Percentiles rank a stretch among this genome's conserved stretches.
Conservation (phyloP, 1,140 invertebrate genomes). For the Teleopsis dalmanni region DNA sequence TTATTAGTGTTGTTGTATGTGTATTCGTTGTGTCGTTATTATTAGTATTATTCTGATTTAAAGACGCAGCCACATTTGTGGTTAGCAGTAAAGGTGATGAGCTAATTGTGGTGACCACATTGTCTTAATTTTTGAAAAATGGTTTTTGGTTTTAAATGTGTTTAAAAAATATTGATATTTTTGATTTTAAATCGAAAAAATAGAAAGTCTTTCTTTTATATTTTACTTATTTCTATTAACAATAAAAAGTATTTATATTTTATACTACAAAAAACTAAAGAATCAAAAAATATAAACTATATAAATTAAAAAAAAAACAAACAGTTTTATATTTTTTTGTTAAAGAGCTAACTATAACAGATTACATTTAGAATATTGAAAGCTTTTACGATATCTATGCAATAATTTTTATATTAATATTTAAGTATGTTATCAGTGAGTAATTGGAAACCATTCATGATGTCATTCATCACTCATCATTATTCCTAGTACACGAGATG, state of each 20-base stretch:
- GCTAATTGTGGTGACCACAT: conserved; percentile 45
- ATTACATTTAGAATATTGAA: neutral
- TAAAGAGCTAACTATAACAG: too few species aligned
- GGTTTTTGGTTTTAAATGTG: conserved; percentile 17
- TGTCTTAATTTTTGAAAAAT: conserved; percentile 32
- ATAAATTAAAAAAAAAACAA: conserved; percentile 1
- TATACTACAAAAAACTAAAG: too few species aligned
- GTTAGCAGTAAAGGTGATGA: conserved; percentile 42
- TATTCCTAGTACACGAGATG: too few species aligned
- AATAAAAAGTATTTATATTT: too few species aligned
- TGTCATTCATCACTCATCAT: too few species aligned
- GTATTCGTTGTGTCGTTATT: conserved; percentile 7
- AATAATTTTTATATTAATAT: neutral
- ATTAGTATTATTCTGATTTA: conserved; percentile 12
- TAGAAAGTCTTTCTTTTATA: conserved; percentile 1
- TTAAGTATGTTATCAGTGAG: too few species aligned
- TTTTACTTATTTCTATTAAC: conserved; percentile 13
- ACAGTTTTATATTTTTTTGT: neutral
- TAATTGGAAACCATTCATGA: too few species aligned
- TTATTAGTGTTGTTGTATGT: conserved; percentile 21
- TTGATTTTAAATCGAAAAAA: conserved; percentile 9
- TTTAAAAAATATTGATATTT: conserved; percentile 12
- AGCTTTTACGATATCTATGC: neutral
- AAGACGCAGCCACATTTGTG: conserved; percentile 15
- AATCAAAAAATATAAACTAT: neutral